phyloP scores from a whole-genome alignment of 1,140 invertebrate species.

The Sycobia sp. region DNA sequence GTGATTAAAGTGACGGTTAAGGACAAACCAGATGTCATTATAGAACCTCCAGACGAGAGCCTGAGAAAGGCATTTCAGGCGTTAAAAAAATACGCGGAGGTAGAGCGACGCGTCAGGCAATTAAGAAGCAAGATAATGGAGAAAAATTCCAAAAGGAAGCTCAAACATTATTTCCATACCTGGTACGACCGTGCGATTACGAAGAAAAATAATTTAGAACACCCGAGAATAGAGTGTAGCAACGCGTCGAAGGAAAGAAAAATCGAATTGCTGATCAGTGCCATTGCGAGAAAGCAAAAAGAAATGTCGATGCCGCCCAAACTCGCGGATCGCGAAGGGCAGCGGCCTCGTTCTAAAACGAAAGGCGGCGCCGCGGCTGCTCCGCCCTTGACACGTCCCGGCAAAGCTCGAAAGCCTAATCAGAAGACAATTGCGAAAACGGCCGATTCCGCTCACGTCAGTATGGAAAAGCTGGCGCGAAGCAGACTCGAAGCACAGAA shows the following conservation, averaged over 20 bases:
- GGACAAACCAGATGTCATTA: constrained; percentile 45
- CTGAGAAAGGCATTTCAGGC: constrained; percentile 3
- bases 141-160: constrained; percentile 24
- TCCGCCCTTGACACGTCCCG: constrained; percentile 4
- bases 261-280: constrained; percentile 52
- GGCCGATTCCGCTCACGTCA: constrained; percentile 5
- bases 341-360: neutral
- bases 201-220: constrained; percentile 19
- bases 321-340: no score
- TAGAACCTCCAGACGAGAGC: neutral
- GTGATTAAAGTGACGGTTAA: constrained; percentile 55
- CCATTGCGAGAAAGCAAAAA: constrained; percentile 49
- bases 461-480: constrained; percentile 39
- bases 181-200: constrained; percentile 41
- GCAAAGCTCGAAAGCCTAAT: neutral
- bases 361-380: no score
- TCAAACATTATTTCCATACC: constrained; percentile 35
- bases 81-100: constrained; percentile 1
- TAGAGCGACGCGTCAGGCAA: neutral
- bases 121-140: constrained; percentile 1
- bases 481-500: constrained; percentile 49
- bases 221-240: constrained; percentile 27
- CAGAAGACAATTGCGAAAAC: neutral
- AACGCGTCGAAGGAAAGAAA: constrained; percentile 45
- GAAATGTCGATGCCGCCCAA: constrained; percentile 37